Conservation (phyloP, 2,888 invertebrate species). For the Agonum fuliginosum region DNA sequence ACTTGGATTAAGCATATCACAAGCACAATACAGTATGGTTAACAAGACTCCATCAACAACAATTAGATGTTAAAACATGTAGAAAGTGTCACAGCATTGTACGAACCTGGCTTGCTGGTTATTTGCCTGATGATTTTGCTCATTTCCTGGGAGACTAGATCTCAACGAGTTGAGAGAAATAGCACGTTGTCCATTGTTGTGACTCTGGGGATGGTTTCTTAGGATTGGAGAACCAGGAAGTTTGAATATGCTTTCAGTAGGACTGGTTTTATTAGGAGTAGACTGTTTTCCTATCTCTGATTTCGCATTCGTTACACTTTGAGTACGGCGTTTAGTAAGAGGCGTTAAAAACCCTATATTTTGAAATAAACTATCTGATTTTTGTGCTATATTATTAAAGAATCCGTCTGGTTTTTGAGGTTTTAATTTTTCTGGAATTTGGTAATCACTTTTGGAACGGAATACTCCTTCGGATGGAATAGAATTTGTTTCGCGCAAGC, state of each 20-base stretch:
- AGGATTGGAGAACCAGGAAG: conserved; percentile 66
- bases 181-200: conserved; percentile 67
- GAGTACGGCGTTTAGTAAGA: conserved; percentile 72
- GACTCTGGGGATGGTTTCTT: conserved; percentile 64
- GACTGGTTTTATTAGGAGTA: conserved; percentile 65
- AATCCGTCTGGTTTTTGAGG: conserved; percentile 60
- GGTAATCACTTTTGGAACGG: conserved; percentile 71
- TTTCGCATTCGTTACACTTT: conserved; percentile 42
- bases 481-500: conserved; percentile 62
- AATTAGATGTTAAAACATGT: conserved; percentile 46
- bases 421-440: conserved; percentile 67
- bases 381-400: conserved; percentile 67
- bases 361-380: conserved; percentile 73
- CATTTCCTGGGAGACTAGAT: conserved; percentile 64
- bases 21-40: conserved; percentile 56
- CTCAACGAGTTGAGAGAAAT: conserved; percentile 69
- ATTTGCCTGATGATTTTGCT: conserved; percentile 59
- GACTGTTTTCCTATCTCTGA: conserved; percentile 63
- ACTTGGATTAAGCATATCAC: conserved; percentile 65
- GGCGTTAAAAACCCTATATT: conserved; percentile 78
- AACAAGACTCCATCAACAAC: conserved; percentile 3
- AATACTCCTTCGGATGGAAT: conserved; percentile 65
- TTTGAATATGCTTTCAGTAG: conserved; percentile 65
- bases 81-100: conserved; percentile 16
- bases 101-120: conserved; percentile 67